phyloP scores from a whole-genome alignment of 2,797 vertebrate genomes.

The Chelon labrosus region DNA sequence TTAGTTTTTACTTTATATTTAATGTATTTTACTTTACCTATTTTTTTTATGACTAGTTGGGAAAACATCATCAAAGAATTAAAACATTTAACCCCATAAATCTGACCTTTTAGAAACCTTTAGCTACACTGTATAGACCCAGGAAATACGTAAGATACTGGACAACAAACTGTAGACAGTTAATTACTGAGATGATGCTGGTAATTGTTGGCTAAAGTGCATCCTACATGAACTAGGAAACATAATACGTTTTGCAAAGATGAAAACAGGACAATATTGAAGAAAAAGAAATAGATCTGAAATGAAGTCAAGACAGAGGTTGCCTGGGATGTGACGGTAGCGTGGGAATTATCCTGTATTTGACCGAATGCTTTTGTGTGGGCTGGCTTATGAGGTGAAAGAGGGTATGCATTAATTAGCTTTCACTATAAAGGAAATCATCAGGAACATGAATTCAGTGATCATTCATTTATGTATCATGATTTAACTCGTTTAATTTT shows the following conservation, averaged over 20 bases:
- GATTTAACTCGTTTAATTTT: background rate
- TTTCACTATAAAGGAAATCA: conserved; percentile 15
- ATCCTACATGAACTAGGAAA: background rate
- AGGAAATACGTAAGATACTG: background rate
- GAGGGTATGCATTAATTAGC: conserved; percentile 3
- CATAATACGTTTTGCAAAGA: conserved; percentile 9
- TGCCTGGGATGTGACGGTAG: conserved; percentile 45
- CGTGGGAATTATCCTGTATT: conserved; percentile 41
- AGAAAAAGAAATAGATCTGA: background rate
- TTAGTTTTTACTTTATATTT: too few species aligned
- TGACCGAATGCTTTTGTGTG: conserved; percentile 40
- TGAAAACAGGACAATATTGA: conserved; percentile 15
- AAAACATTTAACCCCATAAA: background rate
- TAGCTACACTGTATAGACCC: background rate
- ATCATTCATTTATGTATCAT: background rate
- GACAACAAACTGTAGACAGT: background rate
- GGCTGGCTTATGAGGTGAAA: conserved; percentile 54
- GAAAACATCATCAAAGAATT: background rate
- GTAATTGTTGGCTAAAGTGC: background rate
- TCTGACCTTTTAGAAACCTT: background rate
- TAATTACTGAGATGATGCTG: background rate
- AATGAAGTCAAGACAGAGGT: conserved; percentile 42
- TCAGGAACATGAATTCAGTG: background rate
- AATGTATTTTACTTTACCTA: background rate
- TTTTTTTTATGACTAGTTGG: background rate